Percentiles rank a stretch among this genome's conserved stretches.
These are phyloP conservation scores for Triplophysa siluroides DNA, from an alignment of 2,113 vertebrate species.

Conservation along the genomic window DNA sequence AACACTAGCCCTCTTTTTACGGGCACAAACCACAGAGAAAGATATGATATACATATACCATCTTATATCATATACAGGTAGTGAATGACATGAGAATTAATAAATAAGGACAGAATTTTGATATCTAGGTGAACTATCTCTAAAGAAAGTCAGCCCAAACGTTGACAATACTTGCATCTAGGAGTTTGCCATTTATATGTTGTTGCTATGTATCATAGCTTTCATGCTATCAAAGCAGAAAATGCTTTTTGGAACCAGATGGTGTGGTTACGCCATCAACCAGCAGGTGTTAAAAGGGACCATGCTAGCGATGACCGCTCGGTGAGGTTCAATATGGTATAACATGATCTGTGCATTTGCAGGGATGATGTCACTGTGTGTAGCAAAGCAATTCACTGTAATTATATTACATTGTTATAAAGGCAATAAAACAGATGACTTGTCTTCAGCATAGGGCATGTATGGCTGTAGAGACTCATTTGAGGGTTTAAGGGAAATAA, in stretches of 20 bases:
- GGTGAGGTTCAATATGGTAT: not conserved
- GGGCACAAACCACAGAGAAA: no score
- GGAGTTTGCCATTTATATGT: not conserved
- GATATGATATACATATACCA: no score
- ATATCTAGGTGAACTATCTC: no score
- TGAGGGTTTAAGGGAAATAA: not conserved
- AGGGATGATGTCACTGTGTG: not conserved
- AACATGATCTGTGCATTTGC: not conserved
- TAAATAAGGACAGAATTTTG: no score
- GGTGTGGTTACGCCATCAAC: not conserved
- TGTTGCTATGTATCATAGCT: not conserved
- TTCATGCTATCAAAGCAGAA: not conserved
- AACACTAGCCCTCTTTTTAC: no score
- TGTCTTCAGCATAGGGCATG: not conserved
- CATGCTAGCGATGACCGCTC: not conserved
- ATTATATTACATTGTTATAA: not conserved
- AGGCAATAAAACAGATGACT: not conserved
- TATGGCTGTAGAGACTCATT: not conserved
- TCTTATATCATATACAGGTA: no score
- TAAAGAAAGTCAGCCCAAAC: no score
- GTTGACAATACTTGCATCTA: no score
- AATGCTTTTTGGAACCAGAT: conserved; percentile 21
- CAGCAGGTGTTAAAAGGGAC: not conserved
- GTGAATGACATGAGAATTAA: no score
- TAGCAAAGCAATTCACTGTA: not conserved